Conservation (phyloP, 2,797 vertebrate species). For the Sebastiscus tertius region DNA sequence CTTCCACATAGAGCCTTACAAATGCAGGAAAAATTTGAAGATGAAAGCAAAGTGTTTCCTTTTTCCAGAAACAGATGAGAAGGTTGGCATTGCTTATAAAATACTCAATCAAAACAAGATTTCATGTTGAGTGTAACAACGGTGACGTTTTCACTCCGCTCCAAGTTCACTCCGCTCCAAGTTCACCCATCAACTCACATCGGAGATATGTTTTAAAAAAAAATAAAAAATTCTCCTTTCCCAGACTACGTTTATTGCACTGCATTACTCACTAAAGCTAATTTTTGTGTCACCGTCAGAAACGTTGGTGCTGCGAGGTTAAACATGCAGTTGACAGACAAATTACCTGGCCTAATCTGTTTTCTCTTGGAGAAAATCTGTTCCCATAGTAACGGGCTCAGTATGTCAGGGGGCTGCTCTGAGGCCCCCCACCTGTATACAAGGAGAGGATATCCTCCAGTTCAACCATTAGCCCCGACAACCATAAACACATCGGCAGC, state of each 20-base stretch:
- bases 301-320: constrained; percentile 10
- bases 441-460: constrained; percentile 51
- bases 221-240: background rate
- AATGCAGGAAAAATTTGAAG: background rate
- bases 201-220: background rate
- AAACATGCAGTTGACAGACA: constrained; percentile 48
- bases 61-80: constrained; percentile 44
- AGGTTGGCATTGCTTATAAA: constrained; percentile 21
- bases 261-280: constrained; percentile 11
- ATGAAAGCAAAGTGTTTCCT: constrained; percentile 41
- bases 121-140: constrained; percentile 6
- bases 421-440: constrained; percentile 45
- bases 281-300: background rate
- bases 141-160: background rate
- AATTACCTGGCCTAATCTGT: constrained; percentile 43
- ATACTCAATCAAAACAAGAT: constrained; percentile 26
- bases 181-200: background rate
- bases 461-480: constrained; percentile 53
- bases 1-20: background rate
- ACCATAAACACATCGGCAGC: constrained; percentile 40
- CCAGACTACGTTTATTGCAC: background rate
- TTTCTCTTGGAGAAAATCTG: constrained; percentile 14
- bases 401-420: constrained; percentile 33
- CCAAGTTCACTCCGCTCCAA: background rate
- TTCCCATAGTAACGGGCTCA: constrained; percentile 44